Evolutionary conservation across 2,113 vertebrate species (phyloP).

Genomic region (Empidonax alnorum): DNA sequence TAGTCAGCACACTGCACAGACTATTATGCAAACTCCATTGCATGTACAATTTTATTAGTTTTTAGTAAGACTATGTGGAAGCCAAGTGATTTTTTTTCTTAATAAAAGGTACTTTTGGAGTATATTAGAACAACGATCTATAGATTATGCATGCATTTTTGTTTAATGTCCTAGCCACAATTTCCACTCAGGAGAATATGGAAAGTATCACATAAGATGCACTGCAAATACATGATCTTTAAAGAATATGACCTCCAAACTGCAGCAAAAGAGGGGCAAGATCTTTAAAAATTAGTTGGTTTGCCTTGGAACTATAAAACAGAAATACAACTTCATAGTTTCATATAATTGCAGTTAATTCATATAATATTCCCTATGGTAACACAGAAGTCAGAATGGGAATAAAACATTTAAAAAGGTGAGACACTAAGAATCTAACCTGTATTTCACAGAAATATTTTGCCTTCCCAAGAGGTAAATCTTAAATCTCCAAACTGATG

Average conservation of each 20-base stretch:
- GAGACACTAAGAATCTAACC: not conserved
- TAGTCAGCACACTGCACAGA: not conserved
- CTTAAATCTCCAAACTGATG: conserved; percentile 44
- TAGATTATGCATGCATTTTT: not conserved
- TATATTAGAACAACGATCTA: not conserved
- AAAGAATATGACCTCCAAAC: not conserved
- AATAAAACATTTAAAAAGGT: not conserved
- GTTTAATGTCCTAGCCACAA: not conserved
- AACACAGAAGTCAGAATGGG: conserved; percentile 2
- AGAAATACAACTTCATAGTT: conserved; percentile 24
- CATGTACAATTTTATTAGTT: not conserved
- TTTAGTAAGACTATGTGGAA: not conserved
- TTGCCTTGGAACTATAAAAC: not conserved
- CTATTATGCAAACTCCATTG: not conserved
- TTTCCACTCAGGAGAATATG: not conserved
- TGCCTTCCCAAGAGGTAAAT: conserved; percentile 20
- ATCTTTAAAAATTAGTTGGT: not conserved
- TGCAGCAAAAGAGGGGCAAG: not conserved
- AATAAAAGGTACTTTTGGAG: not conserved
- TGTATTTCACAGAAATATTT: conserved; percentile 11
- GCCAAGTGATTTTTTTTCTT: not conserved
- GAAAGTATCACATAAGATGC: not conserved
- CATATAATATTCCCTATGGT: not conserved
- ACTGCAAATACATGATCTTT: not conserved
- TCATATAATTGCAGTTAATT: not conserved